Evolutionary conservation across 2,797 vertebrate genomes (phyloP), one percentile per base, ranked within the genome.

Genomic region (Hipposideros larvatus): DNA sequence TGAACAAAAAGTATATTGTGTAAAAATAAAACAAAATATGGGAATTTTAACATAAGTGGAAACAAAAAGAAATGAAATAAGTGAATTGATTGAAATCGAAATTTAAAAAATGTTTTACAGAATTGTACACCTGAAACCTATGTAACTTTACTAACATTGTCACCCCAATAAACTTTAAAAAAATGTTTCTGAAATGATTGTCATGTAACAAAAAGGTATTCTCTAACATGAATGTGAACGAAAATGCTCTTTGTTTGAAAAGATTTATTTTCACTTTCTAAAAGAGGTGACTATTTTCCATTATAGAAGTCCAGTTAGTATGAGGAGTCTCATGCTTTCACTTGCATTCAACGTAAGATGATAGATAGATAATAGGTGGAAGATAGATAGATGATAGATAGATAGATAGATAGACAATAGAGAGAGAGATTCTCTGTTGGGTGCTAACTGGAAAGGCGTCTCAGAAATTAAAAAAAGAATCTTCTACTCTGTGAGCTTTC

Each of bases 1-100:
- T 85, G 53, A 94, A 78, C 48, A 37, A 57, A 87, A 82, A 89
- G 37, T 70, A 19, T 61, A 41, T 92, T 92, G 74, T 55, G 59
- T 55, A 87, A 93, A 89, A 95, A 48, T 1, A 71, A 87, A 91
- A 82, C 46, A 71, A 80, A 90, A 92, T 51, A 22, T 53, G 24
- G 10, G 21, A 88, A 92, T 77, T 92, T 28, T 70, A 92, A 87
- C 66, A 28, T 37, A 79, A 73, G 61, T 75, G 28, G 46, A 86
- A 85, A 91, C 13, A 86, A 82, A 10, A 53, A 55, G 28, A 82
- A 87, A 73, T 43, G 5, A 89, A 78, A 31, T 73, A 61, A 53
- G 8, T 11, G 57, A 73, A 83, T 94, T 11, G 24, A n/a, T 5
- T 75, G 46, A 92, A 74, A 77, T n/a, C 7, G 21, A 78, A 65